These are phyloP conservation scores for Rhodeus uyekii DNA, from an alignment of 2,797 vertebrate genomes.

Conservation along the genomic window DNA sequence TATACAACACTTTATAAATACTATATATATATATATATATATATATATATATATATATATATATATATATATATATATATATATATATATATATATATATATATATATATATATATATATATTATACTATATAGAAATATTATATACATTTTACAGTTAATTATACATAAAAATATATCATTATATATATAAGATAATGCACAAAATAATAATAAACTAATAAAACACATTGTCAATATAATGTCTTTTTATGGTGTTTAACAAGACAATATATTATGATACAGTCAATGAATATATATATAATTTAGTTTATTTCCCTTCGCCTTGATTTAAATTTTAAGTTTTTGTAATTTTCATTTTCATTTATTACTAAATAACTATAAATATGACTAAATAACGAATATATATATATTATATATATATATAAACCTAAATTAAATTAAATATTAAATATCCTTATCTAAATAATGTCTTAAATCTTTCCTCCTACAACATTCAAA, in stretches of 20 bases:
- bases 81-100: neutral
- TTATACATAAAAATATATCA: neutral
- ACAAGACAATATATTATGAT: neutral
- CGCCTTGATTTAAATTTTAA: too few species aligned
- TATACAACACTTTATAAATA: too few species aligned
- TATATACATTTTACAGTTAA: neutral
- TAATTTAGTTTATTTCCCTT: too few species aligned
- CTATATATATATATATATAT: neutral
- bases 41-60: neutral
- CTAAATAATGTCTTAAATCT: neutral
- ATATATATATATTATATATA: too few species aligned
- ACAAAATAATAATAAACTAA: neutral
- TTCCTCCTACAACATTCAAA: too few species aligned
- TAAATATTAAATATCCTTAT: neutral
- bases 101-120: too few species aligned
- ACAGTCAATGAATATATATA: neutral
- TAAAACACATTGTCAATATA: neutral
- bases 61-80: neutral
- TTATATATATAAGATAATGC: neutral
- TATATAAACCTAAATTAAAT: neutral
- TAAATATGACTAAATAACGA: too few species aligned
- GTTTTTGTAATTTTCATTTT: too few species aligned
- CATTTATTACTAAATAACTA: too few species aligned
- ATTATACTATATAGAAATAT: neutral
- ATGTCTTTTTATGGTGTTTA: neutral